Evolutionary conservation across 2,113 vertebrate genomes (phyloP).

Genomic region (Eurypyga helias): DNA sequence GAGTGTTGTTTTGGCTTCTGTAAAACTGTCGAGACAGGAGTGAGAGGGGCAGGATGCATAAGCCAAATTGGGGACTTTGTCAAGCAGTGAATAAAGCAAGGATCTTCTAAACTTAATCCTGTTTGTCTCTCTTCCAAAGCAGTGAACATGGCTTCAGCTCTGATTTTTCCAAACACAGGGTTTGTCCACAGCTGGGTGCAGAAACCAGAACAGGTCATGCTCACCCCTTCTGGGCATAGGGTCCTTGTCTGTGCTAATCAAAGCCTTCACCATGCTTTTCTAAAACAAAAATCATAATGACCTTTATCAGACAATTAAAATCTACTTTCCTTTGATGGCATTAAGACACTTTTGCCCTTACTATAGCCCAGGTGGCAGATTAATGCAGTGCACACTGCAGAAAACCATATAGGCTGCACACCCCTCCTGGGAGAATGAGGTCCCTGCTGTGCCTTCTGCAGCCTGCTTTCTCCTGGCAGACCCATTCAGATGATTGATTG

Average conservation of each 20-base stretch:
- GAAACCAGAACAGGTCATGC: background rate
- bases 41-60: background rate
- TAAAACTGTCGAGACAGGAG: background rate
- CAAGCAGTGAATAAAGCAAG: background rate
- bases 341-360: background rate
- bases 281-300: background rate
- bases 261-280: background rate
- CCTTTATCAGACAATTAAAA: background rate
- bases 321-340: background rate
- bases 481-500: background rate
- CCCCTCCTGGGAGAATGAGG: background rate
- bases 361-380: background rate
- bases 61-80: background rate
- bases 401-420: background rate
- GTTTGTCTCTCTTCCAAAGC: background rate
- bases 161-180: background rate
- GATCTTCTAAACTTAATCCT: background rate
- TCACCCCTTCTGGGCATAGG: background rate
- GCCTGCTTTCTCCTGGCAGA: background rate
- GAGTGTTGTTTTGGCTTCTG: background rate
- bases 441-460: background rate
- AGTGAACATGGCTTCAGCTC: background rate
- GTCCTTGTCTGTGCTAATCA: background rate
- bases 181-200: background rate
- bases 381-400: background rate